Conservation (phyloP, 2,113 vertebrate genomes). For the Eurypyga helias region DNA sequence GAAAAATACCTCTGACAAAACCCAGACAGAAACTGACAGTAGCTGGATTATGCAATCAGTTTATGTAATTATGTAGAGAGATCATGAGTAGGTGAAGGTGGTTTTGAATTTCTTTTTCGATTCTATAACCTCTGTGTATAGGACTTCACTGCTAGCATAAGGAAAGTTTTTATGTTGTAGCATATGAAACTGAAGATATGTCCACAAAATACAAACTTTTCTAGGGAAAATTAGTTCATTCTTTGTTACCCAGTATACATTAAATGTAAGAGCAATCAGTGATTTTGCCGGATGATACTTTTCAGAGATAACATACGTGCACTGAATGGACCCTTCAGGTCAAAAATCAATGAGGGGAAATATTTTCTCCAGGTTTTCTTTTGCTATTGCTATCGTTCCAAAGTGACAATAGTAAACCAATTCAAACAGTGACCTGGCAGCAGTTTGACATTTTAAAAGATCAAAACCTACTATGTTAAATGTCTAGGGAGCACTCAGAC, state of each 20-base stretch:
- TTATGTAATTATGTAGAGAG: conserved; percentile 14
- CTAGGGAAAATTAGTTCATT: not conserved
- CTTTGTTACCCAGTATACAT: not conserved
- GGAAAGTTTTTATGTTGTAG: not conserved
- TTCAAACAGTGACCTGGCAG: conserved; percentile 4
- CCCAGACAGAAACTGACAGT: not conserved
- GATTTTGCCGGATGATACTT: not conserved
- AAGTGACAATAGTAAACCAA: not conserved
- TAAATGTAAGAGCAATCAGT: not conserved
- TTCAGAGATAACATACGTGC: not conserved
- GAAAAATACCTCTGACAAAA: conserved; percentile 29
- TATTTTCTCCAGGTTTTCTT: not conserved
- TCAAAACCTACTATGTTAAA: not conserved
- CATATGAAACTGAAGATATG: not conserved
- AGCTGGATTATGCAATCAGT: conserved; percentile 27
- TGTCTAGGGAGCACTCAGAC: not conserved
- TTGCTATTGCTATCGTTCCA: not conserved
- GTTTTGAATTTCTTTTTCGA: not conserved
- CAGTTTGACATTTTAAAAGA: conserved; percentile 27
- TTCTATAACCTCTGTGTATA: not conserved
- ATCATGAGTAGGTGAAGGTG: conserved; percentile 7
- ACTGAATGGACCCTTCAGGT: not conserved
- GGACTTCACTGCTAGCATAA: not conserved
- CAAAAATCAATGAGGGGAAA: not conserved
- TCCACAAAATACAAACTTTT: not conserved